Base-by-base conservation (phyloP, 2,888 invertebrate genomes). In the Eupeodes latifasciatus region DNA sequence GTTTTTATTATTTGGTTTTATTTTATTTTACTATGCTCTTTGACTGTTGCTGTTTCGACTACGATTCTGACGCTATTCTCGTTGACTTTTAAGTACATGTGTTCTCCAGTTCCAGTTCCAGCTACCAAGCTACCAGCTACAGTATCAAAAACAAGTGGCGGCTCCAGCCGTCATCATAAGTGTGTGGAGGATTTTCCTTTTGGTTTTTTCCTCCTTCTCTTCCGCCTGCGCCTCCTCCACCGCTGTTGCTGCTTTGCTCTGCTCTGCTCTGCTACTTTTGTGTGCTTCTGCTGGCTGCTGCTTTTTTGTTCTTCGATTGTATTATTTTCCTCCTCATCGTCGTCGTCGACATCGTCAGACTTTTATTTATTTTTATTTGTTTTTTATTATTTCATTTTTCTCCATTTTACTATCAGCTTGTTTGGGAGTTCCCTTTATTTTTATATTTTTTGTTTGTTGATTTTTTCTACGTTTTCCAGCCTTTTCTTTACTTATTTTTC, bases 161-260 rank as follows among this genome's bases (percentile, higher is more conserved):
- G 34, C 62, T 51, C 69, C 69, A 69, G 69, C 36, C 69, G n/a
- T 36, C 69, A 72, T 72, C 88, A 85, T 88, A 88, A 85, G 85
- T 85, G 88, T 88, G 85, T 88, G 88, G 84, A 81, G 78, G 85
- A 88, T 88, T 88, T 88, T 88, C 88, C 88, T 84, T 84, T 77
- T 84, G 78, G 77, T 81, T 81, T 44, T 78, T 84, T 76, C 71
- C 86, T 74, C 55, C 74, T 74, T 10, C 69, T 59, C 51, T 72
- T 67, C 1, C 53, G 44, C 11, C 40, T 61, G 5, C n/a, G 49
- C n/a, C 62, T 72, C 27, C 27, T 72, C 27, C 27, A 44, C n/a
- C 59, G 55, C 36, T 9, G 40, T 40, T 40, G 5, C 40, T 40
- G 40, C 40, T 40, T 40, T 40, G 40, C 40, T 40, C 40, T 40